phyloP scores from a whole-genome alignment of 2,113 vertebrate species.

The Oncorhynchus tshawytscha region DNA sequence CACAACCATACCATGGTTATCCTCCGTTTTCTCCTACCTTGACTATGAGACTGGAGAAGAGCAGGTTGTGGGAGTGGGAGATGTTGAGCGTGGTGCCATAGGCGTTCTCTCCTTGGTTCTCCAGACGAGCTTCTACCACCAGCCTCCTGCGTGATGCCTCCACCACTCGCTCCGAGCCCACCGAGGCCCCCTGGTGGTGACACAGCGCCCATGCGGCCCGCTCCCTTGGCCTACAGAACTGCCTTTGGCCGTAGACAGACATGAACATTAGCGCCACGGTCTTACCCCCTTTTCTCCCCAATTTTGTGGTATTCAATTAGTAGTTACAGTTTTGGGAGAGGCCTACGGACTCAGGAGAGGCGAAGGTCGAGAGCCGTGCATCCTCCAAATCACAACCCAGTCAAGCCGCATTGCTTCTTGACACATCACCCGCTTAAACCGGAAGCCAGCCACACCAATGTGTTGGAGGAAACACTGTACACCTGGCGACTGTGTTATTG shows the following conservation, averaged over 20 bases:
- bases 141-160: constrained; percentile 79
- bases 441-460: too few relatives aligned
- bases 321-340: too few relatives aligned
- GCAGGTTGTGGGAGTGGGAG: constrained; percentile 84
- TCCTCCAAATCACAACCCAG: too few relatives aligned
- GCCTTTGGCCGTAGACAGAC: constrained; percentile 60
- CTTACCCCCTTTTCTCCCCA: too few relatives aligned
- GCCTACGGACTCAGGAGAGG: too few relatives aligned
- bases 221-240: constrained; percentile 76
- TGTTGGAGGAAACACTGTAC: too few relatives aligned
- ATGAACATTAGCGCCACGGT: background rate
- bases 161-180: constrained; percentile 64
- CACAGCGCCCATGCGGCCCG: constrained; percentile 50
- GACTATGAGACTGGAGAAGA: constrained; percentile 85
- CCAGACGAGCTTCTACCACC: constrained; percentile 77
- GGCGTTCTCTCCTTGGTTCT: constrained; percentile 90
- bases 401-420: too few relatives aligned
- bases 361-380: too few relatives aligned
- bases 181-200: constrained; percentile 10
- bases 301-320: too few relatives aligned
- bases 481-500: too few relatives aligned
- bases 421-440: too few relatives aligned
- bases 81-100: constrained; percentile 82
- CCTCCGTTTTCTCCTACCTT: constrained; percentile 65
- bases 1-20: background rate